Evolutionary conservation across 2,797 vertebrate genomes (phyloP).

Genomic region (Leucoraja ocellata): DNA sequence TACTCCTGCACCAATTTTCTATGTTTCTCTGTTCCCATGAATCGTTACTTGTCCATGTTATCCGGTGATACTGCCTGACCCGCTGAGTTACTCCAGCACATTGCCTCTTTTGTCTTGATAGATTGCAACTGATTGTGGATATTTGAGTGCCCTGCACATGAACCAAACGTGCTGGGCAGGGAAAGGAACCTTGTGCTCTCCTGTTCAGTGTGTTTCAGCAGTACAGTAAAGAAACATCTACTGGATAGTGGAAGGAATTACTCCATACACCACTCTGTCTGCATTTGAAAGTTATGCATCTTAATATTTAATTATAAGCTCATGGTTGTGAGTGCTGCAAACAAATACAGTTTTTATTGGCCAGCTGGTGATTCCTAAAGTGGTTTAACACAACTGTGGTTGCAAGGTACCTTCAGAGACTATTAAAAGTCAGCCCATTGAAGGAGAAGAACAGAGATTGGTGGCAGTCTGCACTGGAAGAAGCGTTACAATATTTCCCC

Average conservation of each 20-base stretch:
- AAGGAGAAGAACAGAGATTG: no score
- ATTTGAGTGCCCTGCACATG: not conserved
- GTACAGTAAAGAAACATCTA: no score
- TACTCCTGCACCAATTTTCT: no score
- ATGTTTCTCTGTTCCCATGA: no score
- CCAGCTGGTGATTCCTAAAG: not conserved
- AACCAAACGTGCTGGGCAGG: not conserved
- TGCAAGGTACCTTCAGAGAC: not conserved
- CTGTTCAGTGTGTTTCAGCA: not conserved
- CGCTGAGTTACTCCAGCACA: no score
- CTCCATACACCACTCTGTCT: not conserved
- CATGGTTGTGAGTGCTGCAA: not conserved
- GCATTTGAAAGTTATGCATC: not conserved
- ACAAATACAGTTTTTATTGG: not conserved
- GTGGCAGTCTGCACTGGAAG: not conserved
- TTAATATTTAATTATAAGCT: not conserved
- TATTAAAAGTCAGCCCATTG: not conserved
- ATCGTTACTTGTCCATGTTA: no score
- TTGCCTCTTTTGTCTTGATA: not conserved
- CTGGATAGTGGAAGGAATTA: not conserved
- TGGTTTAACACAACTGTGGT: not conserved
- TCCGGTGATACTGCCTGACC: no score
- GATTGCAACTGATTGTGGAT: not conserved
- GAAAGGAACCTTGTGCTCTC: not conserved
- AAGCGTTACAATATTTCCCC: not conserved